Base-by-base conservation (phyloP, 2,113 vertebrate species). In the Burhinus bistriatus region DNA sequence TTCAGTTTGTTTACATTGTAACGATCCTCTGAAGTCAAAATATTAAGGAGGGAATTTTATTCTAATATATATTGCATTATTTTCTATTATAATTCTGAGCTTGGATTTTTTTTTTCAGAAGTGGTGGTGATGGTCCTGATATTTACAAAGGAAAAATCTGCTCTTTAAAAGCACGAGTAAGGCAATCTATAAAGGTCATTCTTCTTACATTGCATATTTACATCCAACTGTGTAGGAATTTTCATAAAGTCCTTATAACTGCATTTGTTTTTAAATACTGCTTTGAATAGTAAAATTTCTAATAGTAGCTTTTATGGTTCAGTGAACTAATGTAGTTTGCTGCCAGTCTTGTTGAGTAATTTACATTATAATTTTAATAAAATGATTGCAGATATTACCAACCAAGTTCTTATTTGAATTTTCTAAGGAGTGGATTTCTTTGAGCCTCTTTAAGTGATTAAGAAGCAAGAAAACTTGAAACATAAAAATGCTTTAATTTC, bases 111-210 rank as follows among this genome's bases (percentile, higher is more conserved):
- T 66, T 93, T 98, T 93, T 38, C 98, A 99, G 98, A 95, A 96
- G 94, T 72, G 94, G 91, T 88, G 96, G 93, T 75, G 98, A 97
- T 94, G 95, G 91, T 77, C 94, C 92, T 97, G 98, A 89, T 94
- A 97, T 98, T 88, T 97, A 96, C 83, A 98, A 95, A 90, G 98
- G 98, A 87, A 99, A 98, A 97, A 99, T 99, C 95, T 97, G 98
- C 64, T 98, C 98, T 85, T 98, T 99, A 87, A 99, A 99, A 98
- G 99, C 99, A 96, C 98, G 99, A 89, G 99, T 99, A 98, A 98
- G 98, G 97, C 83, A 85, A 69, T 82, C 76, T 57, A 5, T 91
- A 81, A 95, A 77, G 61, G 71, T 93, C 45, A 10, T 32, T 85
- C n/a, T 72, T 90, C 79, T 79, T 77, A 57, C 18, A 27, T 30